phyloP scores from a whole-genome alignment of 2,888 invertebrate species.

The Napeogenes sylphis region DNA sequence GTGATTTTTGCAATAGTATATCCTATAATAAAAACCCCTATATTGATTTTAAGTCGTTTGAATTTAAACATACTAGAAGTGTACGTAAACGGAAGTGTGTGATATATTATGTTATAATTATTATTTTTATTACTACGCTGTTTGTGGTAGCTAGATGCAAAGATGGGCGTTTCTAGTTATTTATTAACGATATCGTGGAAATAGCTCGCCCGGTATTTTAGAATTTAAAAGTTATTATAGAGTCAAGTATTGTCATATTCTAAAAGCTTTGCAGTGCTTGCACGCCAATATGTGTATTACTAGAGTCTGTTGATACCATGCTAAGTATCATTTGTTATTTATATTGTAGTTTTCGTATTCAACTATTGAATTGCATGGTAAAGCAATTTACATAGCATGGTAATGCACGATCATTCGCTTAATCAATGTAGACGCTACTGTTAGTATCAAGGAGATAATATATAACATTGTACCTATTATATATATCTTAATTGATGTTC shows the following conservation, averaged over 20 bases:
- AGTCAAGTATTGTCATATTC: slow-evolving; percentile 54
- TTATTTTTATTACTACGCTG: slow-evolving; percentile 58
- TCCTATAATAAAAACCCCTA: slow-evolving; percentile 46
- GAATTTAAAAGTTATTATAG: slow-evolving; percentile 58
- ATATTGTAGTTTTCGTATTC: slow-evolving; percentile 18
- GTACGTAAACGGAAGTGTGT: slow-evolving; percentile 70
- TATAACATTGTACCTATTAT: slow-evolving; percentile 28
- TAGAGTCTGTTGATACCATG: slow-evolving; percentile 26
- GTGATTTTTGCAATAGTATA: slow-evolving; percentile 48
- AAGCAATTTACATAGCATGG: slow-evolving; percentile 34
- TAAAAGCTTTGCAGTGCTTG: slow-evolving; percentile 63
- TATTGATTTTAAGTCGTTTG: slow-evolving; percentile 42
- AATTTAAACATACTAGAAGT: slow-evolving; percentile 46
- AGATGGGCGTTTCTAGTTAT: slow-evolving; percentile 64
- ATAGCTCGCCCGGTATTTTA: slow-evolving; percentile 66
- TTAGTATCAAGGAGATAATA: slow-evolving; percentile 56
- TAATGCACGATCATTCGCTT: slow-evolving; percentile 52
- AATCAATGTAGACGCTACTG: slow-evolving; percentile 61
- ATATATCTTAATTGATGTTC: background rate
- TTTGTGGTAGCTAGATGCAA: slow-evolving; percentile 68
- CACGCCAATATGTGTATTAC: slow-evolving; percentile 40
- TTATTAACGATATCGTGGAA: slow-evolving; percentile 63
- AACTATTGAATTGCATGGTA: slow-evolving; percentile 11
- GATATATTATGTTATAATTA: slow-evolving; percentile 51
- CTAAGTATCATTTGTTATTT: slow-evolving; percentile 20